Percentiles rank a stretch among this genome's conserved stretches.
phyloP scores from a whole-genome alignment of 2,113 vertebrate species.

The Chaenogobius annularis region DNA sequence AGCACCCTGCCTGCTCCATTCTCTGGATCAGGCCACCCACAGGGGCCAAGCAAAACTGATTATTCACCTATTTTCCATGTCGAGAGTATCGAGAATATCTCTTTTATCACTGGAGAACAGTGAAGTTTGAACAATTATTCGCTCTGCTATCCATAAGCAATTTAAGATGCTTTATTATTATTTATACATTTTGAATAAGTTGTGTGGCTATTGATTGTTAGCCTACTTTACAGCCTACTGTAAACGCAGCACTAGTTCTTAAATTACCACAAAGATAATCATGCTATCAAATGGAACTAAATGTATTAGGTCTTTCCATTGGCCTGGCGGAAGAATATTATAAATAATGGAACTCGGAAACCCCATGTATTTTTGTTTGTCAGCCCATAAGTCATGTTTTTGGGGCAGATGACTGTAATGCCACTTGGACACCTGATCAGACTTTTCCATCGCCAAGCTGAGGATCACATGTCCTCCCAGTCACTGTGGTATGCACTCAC shows the following conservation, averaged over 20 bases:
- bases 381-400: constrained; percentile 60
- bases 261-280: neutral
- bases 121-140: neutral
- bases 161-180: neutral
- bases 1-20: constrained; percentile 22
- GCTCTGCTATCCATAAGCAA: neutral
- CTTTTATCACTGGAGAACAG: neutral
- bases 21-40: constrained; percentile 50
- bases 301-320: neutral
- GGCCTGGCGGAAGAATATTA: neutral
- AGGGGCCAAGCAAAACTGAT: constrained; percentile 1
- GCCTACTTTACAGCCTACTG: neutral
- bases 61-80: neutral
- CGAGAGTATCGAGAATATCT: neutral
- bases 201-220: neutral
- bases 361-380: constrained; percentile 24
- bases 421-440: constrained; percentile 55
- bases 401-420: constrained; percentile 54
- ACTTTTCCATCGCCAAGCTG: constrained; percentile 43
- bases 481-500: constrained; percentile 52
- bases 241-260: neutral
- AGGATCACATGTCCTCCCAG: constrained; percentile 48
- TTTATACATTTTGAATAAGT: neutral
- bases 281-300: neutral
- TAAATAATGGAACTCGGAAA: no score